Percentiles rank a stretch among this genome's conserved stretches.
phyloP scores from a whole-genome alignment of 2,797 vertebrate species.

The Graptemys geographica region DNA sequence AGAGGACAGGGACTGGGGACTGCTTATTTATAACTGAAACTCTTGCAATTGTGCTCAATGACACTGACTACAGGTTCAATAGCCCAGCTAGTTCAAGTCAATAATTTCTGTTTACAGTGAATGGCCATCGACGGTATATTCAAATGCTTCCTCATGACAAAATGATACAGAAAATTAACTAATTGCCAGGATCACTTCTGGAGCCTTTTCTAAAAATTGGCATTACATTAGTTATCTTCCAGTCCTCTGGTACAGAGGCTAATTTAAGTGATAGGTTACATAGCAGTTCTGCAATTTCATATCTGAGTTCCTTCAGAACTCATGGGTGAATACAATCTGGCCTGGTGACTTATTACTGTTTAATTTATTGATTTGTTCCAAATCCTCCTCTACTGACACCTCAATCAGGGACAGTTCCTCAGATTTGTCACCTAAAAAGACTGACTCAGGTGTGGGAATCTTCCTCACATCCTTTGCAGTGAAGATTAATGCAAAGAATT shows the following conservation, averaged over 20 bases:
- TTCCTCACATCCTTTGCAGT: not conserved
- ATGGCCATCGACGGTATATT: rapidly evolving
- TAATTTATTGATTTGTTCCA: not conserved
- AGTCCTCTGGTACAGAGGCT: not conserved
- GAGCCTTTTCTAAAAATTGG: not conserved
- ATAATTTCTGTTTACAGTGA: not conserved
- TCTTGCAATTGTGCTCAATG: rapidly evolving
- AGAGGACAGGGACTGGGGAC: not conserved
- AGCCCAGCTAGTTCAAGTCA: not conserved
- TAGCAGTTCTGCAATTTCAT: not conserved
- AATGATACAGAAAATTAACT: rapidly evolving
- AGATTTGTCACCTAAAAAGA: not conserved
- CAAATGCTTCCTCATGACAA: not conserved
- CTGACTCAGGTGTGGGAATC: not conserved
- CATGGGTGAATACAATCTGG: not conserved
- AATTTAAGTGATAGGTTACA: not conserved
- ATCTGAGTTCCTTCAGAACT: not conserved
- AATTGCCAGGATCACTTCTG: not conserved
- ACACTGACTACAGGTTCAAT: not conserved
- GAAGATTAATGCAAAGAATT: not conserved
- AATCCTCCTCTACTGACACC: not conserved
- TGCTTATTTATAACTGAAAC: not conserved
- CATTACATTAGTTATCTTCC: not conserved
- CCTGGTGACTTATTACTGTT: not conserved
- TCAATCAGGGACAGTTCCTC: not conserved